Evolutionary conservation across 2,113 vertebrate genomes (phyloP).

Genomic region (Suricata suricatta): DNA sequence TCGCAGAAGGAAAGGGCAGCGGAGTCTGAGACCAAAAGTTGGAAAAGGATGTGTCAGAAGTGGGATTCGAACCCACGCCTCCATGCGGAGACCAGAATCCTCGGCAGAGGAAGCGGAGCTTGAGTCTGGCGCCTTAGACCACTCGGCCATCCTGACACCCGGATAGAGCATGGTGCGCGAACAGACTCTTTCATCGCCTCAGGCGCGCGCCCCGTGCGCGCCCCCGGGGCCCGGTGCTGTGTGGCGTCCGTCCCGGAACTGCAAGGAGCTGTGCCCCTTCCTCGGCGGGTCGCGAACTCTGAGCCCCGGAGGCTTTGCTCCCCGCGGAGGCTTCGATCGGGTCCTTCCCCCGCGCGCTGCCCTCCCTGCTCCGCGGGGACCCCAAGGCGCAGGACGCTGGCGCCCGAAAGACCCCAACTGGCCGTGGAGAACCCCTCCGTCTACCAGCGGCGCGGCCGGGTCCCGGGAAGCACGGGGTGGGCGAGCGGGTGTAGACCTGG

Average conservation of each 20-base stretch:
- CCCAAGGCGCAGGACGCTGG: background rate
- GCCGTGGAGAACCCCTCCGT: background rate
- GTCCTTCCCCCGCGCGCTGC: background rate
- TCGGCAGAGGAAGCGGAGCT: constrained; percentile 80
- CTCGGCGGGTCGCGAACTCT: background rate
- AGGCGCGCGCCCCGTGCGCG: fast-evolving
- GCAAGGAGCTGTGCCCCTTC: background rate
- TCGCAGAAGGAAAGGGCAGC: too few relatives aligned
- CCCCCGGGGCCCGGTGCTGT: too few relatives aligned
- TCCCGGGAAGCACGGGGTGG: background rate
- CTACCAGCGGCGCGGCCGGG: background rate
- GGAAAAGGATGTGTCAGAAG: constrained; percentile 30
- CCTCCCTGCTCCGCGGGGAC: background rate
- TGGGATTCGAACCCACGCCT: constrained; percentile 88
- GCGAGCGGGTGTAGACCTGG: background rate
- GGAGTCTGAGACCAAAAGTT: too few relatives aligned
- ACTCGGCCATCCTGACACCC: constrained; percentile 87
- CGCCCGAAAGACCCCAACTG: background rate
- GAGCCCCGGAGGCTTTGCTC: background rate
- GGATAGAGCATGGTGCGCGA: fast-evolving
- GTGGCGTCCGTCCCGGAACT: too few relatives aligned
- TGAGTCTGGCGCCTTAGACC: constrained; percentile 90
- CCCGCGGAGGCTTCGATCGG: background rate
- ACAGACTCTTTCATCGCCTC: fast-evolving
- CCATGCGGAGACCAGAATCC: constrained; percentile 90